A percentile compares a stretch with the other conserved stretches of the same genome.
Conservation (phyloP, 2,888 invertebrate genomes). For the Deroplatys truncata region DNA sequence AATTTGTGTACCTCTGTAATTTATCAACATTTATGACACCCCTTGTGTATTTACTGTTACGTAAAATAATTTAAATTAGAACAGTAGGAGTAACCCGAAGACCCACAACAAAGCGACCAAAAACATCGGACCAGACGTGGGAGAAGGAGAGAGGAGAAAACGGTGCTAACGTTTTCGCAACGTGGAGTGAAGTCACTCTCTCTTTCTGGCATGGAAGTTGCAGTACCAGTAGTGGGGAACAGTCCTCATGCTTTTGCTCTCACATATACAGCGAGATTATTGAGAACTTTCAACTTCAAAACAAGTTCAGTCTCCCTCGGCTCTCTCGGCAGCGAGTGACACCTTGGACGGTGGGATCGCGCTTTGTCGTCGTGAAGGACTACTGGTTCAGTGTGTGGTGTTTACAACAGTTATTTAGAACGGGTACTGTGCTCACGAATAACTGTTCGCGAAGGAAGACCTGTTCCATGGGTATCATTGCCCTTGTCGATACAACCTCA, state of each 20-base stretch:
- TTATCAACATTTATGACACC: no score
- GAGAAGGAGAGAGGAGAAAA: background rate
- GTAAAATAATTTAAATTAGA: no score
- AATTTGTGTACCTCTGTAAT: no score
- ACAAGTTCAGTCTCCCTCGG: background rate
- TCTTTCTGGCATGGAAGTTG: constrained; percentile 7
- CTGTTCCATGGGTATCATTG: background rate
- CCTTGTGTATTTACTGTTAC: no score
- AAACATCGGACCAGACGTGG: background rate
- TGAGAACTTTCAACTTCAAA: constrained; percentile 5
- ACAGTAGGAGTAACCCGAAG: background rate
- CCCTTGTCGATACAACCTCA: background rate
- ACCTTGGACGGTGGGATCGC: background rate
- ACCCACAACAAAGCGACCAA: background rate
- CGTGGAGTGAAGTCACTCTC: constrained; percentile 5
- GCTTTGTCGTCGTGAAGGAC: background rate
- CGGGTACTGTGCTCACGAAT: background rate
- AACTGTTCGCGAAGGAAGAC: background rate
- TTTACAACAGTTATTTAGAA: background rate
- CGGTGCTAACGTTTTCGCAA: background rate
- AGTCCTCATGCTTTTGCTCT: constrained; percentile 1
- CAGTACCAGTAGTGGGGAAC: background rate
- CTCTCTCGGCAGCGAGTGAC: background rate
- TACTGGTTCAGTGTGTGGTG: background rate
- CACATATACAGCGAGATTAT: background rate